A percentile compares a stretch with the other conserved stretches of the same genome.
phyloP scores from a whole-genome alignment of 2,113 vertebrate species.

The Ochotona curzoniae region DNA sequence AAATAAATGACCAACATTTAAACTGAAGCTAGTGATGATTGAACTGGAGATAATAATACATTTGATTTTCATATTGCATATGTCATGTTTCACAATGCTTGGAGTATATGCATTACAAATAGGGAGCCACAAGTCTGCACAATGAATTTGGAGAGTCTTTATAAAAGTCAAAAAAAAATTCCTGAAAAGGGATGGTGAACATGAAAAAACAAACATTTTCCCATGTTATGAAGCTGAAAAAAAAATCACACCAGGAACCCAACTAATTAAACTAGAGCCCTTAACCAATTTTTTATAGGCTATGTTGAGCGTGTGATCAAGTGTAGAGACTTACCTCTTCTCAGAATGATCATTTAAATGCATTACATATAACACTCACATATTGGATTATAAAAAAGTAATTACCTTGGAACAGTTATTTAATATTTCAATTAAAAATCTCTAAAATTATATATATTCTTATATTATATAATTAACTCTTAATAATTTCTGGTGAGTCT shows the following conservation, averaged over 20 bases:
- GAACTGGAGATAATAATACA: not conserved
- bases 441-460: not conserved
- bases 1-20: too few relatives aligned
- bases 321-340: not conserved
- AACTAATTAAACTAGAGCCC: not conserved
- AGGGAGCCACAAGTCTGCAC: not conserved
- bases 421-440: slow-evolving; percentile 16
- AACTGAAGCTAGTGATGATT: too few relatives aligned
- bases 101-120: not conserved
- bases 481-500: not conserved
- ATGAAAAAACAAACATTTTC: not conserved
- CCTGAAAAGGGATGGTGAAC: not conserved
- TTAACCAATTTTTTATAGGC: not conserved
- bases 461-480: slow-evolving; percentile 35
- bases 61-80: not conserved
- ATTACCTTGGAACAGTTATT: not conserved
- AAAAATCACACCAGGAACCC: not conserved
- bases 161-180: not conserved
- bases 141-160: not conserved
- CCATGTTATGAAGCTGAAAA: not conserved
- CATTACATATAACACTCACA: not conserved
- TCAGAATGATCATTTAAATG: slow-evolving; percentile 4
- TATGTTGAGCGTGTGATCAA: not conserved
- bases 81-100: not conserved
- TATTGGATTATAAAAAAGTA: not conserved